These are phyloP conservation scores for Leucophenga montana DNA, from an alignment of 2,888 invertebrate species.

Conservation along the genomic window DNA sequence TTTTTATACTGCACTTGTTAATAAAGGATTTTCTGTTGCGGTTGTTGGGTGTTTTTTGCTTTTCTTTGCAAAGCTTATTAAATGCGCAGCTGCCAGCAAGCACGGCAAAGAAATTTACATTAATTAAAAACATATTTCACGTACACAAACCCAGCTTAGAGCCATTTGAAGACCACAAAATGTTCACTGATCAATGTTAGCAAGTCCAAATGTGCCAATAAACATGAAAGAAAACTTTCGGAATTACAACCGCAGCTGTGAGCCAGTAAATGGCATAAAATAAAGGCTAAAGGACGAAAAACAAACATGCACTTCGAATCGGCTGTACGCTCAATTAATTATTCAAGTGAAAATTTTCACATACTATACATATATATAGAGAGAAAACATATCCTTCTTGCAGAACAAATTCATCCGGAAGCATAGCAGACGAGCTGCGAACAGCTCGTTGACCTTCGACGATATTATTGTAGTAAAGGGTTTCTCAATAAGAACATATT, in stretches of 20 bases:
- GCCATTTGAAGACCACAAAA: not conserved
- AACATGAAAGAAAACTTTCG: slow-evolving; percentile 21
- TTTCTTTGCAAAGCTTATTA: slow-evolving; percentile 13
- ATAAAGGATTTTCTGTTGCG: slow-evolving; percentile 8
- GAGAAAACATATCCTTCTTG: slow-evolving; percentile 27
- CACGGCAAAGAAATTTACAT: not conserved
- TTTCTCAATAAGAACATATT: too few relatives aligned
- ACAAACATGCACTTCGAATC: not conserved
- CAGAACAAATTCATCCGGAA: slow-evolving; percentile 40
- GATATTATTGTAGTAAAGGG: too few relatives aligned
- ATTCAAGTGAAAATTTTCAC: slow-evolving; percentile 69
- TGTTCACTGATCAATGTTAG: slow-evolving; percentile 17
- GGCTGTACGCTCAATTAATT: slow-evolving; percentile 61
- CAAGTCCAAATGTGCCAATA: slow-evolving; percentile 16
- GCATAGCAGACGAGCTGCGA: slow-evolving; percentile 11
- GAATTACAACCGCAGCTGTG: slow-evolving; percentile 12
- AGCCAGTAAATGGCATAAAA: not conserved
- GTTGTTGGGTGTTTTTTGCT: not conserved
- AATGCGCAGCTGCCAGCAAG: slow-evolving; percentile 9
- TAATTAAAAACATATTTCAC: slow-evolving; percentile 27
- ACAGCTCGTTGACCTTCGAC: slow-evolving; percentile 8
- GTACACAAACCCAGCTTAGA: slow-evolving; percentile 13
- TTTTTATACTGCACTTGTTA: slow-evolving; percentile 13
- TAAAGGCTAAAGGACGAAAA: not conserved
- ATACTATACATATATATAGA: slow-evolving; percentile 44